Conservation (phyloP, 2,888 invertebrate genomes). For the Eupithecia dodoneata region DNA sequence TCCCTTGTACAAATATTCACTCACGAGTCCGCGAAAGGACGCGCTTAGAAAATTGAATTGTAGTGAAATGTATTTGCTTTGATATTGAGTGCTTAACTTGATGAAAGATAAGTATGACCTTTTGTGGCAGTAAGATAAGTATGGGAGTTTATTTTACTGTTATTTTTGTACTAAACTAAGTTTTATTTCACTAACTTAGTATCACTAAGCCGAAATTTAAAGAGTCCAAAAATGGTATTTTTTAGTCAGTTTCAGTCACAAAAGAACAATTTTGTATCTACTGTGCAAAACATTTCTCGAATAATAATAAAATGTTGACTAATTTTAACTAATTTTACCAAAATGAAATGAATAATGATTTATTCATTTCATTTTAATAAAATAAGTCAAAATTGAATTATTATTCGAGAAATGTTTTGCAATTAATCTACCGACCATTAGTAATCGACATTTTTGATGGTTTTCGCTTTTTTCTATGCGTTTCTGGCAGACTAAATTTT, state of each 20-base stretch:
- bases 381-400: not conserved
- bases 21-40: constrained; percentile 66
- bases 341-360: too few species aligned
- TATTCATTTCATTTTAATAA: not conserved
- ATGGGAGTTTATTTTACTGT: not conserved
- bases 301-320: not conserved
- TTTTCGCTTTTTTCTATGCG: too few species aligned
- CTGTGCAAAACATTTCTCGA: not conserved
- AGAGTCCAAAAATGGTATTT: not conserved
- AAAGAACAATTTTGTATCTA: too few species aligned
- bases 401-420: not conserved
- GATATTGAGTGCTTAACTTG: constrained; percentile 11
- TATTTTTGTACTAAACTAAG: not conserved
- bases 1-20: constrained; percentile 71
- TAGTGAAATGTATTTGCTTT: constrained; percentile 46
- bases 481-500: too few species aligned
- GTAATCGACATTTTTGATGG: too few species aligned
- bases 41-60: constrained; percentile 72
- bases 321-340: not conserved
- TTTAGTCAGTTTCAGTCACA: not conserved
- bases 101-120: not conserved
- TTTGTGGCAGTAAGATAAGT: not conserved
- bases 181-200: not conserved
- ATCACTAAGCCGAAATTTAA: not conserved
- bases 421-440: not conserved